phyloP scores from a whole-genome alignment of 2,797 vertebrate genomes.

The Scolopax rusticola region DNA sequence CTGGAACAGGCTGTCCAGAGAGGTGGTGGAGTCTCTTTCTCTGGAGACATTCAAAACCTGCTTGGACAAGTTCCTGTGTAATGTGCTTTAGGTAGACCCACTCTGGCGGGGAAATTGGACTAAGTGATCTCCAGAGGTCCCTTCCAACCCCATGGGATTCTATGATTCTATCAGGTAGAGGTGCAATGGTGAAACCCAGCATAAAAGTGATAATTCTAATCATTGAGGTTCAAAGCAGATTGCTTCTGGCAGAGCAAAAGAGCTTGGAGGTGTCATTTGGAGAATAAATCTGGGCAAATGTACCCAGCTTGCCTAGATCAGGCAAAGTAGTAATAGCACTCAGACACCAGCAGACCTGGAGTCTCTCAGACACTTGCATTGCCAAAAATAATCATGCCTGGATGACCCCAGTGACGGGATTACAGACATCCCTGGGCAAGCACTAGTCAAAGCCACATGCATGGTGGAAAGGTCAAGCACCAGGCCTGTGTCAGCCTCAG shows the following conservation, averaged over 20 bases:
- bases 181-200: not conserved
- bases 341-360: not conserved
- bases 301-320: not conserved
- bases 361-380: not conserved
- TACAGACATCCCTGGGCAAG: not conserved
- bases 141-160: no score
- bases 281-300: not conserved
- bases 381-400: not conserved
- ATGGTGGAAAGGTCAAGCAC: not conserved
- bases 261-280: not conserved
- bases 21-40: no score
- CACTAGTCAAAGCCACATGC: fast-evolving
- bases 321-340: not conserved
- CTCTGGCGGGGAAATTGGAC: no score
- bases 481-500: not conserved
- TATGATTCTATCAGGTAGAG: not conserved
- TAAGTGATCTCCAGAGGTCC: no score
- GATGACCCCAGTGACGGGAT: not conserved
- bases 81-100: no score
- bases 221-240: not conserved
- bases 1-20: no score
- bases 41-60: no score
- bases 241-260: not conserved
- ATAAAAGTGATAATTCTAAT: not conserved
- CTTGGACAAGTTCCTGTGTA: no score